These are phyloP conservation scores for Erythrocebus patas DNA, from an alignment of 2,113 vertebrate species.

Conservation along the genomic window DNA sequence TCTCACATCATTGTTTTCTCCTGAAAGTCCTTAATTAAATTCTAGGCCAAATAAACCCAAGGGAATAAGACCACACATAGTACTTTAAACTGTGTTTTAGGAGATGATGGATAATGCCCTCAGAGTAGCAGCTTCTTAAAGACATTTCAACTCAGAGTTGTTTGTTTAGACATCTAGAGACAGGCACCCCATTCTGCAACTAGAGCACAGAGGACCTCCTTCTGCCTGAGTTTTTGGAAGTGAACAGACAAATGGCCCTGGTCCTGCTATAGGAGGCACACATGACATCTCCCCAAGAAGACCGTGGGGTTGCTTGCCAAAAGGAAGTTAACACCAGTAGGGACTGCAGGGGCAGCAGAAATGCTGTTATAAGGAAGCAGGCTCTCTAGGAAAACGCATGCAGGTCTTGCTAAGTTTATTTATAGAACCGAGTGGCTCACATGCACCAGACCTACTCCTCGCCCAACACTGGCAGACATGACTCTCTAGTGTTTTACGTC, in stretches of 20 bases:
- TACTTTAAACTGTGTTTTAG: slow-evolving; percentile 69
- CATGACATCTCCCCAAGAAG: not conserved
- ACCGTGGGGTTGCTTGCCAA: not conserved
- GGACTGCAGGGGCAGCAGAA: no score
- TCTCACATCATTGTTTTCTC: not conserved
- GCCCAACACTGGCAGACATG: fast-evolving
- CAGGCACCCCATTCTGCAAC: not conserved
- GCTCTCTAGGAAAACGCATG: not conserved
- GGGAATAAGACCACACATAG: slow-evolving; percentile 76
- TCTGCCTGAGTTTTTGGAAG: not conserved
- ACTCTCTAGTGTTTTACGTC: fast-evolving
- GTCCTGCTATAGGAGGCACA: not conserved
- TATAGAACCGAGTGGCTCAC: not conserved
- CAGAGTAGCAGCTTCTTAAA: slow-evolving; percentile 78
- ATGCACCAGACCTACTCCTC: not conserved
- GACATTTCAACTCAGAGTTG: slow-evolving; percentile 66
- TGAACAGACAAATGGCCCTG: not conserved
- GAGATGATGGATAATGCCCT: slow-evolving; percentile 71
- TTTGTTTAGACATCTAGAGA: slow-evolving; percentile 66
- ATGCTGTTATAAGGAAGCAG: not conserved
- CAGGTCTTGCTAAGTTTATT: not conserved
- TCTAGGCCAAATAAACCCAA: slow-evolving; percentile 61
- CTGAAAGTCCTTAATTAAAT: slow-evolving; percentile 63
- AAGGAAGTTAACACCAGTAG: not conserved
- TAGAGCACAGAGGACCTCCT: not conserved